Base-by-base conservation (phyloP, 1,140 invertebrate genomes). In the Pseudomyrmex concolor region DNA sequence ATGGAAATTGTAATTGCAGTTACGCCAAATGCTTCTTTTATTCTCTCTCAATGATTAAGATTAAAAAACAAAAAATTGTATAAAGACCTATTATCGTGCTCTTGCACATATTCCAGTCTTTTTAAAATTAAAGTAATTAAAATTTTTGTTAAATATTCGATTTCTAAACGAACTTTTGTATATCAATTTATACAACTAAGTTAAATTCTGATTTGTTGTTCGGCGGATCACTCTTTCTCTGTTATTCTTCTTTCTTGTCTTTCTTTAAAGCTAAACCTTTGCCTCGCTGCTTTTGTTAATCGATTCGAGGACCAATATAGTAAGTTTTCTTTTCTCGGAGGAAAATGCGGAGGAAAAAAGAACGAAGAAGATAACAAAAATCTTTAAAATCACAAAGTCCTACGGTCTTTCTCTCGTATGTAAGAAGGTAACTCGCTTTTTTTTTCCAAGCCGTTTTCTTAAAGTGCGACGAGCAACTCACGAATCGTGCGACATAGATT, bases 291-390 rank as follows among this genome's bases (percentile, higher is more conserved):
- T n/a, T 22, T 48, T 80, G 19, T 80, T 54, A 77, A 77, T 25
- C 48, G 19, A 72, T 34, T 34, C 5, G 34, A 34, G 34, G 34
- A 34, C 5, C 34, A 34, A 34, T 34, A 34, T 34, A 34, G 5
- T 34, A 34, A 34, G 34, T 34, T 34, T 34, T 34, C 34, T 34
- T 34, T 5, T 34, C 34, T 34, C 34, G n/a, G n/a, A n/a, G n/a
- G n/a, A n/a, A n/a, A n/a, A 5, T 5, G 34, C 57, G 76, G 86
- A 83, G 85, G 51, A 64, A 78, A 84, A 74, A 68, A 83, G 60
- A 87, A 87, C 86, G 84, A 87, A 83, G 85, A 87, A 86, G 59
- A 34, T 83, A 86, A 86, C 71, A 87, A 77, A 76, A 45, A 82
- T 51, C 34, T 50, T 17, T 59, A 66, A 34, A 43, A 54, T 74